Percentiles rank a stretch among this genome's conserved stretches.
Conservation (phyloP, 92 coral and sea anemone species). For the Actinostola sp. region DNA sequence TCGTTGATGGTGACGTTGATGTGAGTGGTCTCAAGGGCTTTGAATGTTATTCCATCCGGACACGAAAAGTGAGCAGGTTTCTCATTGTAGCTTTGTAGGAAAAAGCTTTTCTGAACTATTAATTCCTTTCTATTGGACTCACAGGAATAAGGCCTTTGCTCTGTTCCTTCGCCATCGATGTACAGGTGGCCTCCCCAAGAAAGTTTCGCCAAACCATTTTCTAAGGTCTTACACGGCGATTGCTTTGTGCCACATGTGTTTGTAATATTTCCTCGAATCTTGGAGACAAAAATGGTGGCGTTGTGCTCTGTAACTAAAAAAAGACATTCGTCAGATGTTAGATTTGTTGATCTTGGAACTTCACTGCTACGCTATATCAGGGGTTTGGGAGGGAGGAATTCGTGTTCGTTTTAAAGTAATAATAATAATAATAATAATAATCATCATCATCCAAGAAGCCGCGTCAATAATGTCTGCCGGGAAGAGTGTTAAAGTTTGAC, state of each 20-base stretch:
- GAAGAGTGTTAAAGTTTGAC: too few species aligned
- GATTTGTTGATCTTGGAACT: too few species aligned
- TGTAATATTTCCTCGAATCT: too few species aligned
- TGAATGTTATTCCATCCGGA: neutral
- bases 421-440: too few species aligned
- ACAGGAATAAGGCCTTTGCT: conserved; percentile 10
- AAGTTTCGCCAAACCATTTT: conserved; percentile 17
- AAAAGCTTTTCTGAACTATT: neutral
- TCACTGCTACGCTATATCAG: too few species aligned
- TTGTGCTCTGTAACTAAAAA: too few species aligned
- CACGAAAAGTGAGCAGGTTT: conserved; percentile 19
- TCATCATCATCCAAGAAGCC: too few species aligned
- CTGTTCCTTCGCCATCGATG: conserved; percentile 15
- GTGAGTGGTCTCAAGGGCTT: neutral
- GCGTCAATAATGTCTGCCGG: too few species aligned
- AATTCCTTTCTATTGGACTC: neutral
- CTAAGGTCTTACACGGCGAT: conserved; percentile 13
- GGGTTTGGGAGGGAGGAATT: too few species aligned
- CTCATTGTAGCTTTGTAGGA: neutral
- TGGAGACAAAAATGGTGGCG: too few species aligned
- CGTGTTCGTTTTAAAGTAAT: too few species aligned
- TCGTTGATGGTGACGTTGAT: conserved; percentile 6
- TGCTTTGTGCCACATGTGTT: conserved; percentile 3
- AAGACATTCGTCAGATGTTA: too few species aligned
- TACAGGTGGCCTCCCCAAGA: conserved; percentile 18